Evolutionary conservation across 2,113 vertebrate species (phyloP), one percentile per base, ranked within the genome.

Genomic region (Ramphastos sulfuratus): DNA sequence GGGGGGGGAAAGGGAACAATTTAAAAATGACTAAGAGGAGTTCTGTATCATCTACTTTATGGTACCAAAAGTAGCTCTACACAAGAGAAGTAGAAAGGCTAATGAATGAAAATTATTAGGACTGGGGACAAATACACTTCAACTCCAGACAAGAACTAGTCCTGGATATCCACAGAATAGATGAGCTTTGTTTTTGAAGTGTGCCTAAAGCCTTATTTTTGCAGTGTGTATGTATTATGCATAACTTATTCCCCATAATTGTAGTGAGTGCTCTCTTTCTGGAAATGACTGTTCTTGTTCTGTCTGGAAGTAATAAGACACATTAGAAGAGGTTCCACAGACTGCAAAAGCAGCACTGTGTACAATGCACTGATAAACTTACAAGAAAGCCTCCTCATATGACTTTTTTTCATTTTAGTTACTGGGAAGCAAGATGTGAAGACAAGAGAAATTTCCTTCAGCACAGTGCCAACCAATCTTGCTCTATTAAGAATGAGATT

Each of bases 211-310:
- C 65, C 93, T 90, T 87, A 50, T 56, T 82, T 89, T 85, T 82
- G 31, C 94, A 91, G 60, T 0, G 1, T 76, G 24, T 77, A 82
- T 94, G 70, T 66, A 87, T 95, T 94, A 96, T 93, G 82, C 88
- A 95, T 90, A 95, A 88, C 64, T 94, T 21, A 48, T 83, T 85
- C 60, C 48, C 56, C 69, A 56, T 74, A 91, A 93, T 93, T 93
- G 87, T 63, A 55, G 27, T 74, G 79, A 95, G 90, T 87, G 79
- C 72, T 91, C 28, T 85, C 79, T 93, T 94, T 94, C 94, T 96
- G 95, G 84, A 96, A 96, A 95, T 80, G 71, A 89, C 42, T 89
- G 71, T 48, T 79, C 4, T 15, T 94, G 52, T 30, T 85, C 82
- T 71, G 27, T 56, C 42, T 80, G 69, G 63, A 76, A 85, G 67